Evolutionary conservation across 2,797 vertebrate genomes (phyloP), one percentile per base, ranked within the genome.

Genomic region (Sebastes steindachneri): DNA sequence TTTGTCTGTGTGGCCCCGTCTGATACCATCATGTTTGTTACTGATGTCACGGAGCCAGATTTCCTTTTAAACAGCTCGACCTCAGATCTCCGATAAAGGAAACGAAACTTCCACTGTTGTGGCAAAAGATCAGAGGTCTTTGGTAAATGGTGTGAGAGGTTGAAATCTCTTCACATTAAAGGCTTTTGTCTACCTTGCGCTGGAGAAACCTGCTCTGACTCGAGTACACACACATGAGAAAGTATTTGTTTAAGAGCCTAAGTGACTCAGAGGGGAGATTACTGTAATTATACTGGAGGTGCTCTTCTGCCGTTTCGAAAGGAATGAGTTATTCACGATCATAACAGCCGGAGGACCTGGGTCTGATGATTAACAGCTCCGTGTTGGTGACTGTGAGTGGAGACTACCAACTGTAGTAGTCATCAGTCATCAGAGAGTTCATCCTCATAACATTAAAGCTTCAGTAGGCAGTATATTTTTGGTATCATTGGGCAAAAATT

Each of bases 151-250:
- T 21, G 15, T 21, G 60, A 21, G 10, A 62, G 3, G 31, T 7
- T 29, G 19, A 55, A 66, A 66, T 55, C 7, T 28, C 25, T 48
- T 19, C 5, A 37, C 48, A 51, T 31, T 54, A 4, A 65, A 41
- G 3, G 25, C 51, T 48, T 21, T 19, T 64, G 17, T 45, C 12
- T 5, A 55, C 7, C 2, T 7, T 9, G 3, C n/a, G 23, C n/a
- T 17, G 6, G 9, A 73, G 8, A 70, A 84, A 83, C 73, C 17
- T 76, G 73, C 25, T 81, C 35, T 59, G 45, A 77, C 72, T 58
- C 2, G 5, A 67, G 26, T 3, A 14, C 14, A 67, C 4, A 71
- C 1, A 31, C 12, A 23, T 21, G 48, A 35, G 11, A 53, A 80
- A 67, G 9, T 21, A 10, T 63, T 55, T 1, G 17, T 79, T 60